Conservation (phyloP, 1,140 invertebrate species). For the Neoseiulus cucumeris region DNA sequence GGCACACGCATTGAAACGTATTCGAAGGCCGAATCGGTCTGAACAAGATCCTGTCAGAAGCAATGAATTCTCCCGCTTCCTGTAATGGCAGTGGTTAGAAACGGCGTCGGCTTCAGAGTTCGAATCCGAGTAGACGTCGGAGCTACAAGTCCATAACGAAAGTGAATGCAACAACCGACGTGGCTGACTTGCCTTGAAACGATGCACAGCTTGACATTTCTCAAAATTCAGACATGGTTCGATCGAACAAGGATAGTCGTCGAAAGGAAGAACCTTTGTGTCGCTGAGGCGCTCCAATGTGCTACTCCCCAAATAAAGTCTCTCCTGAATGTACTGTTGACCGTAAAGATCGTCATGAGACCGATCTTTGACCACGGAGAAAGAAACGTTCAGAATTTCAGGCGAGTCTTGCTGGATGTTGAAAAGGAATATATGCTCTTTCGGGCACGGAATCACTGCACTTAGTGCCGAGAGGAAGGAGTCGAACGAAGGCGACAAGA, state of each 20-base stretch:
- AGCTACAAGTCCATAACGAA: too few relatives aligned
- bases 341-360: slow-evolving; percentile 51
- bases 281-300: slow-evolving; percentile 65
- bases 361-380: slow-evolving; percentile 63
- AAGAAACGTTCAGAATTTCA: slow-evolving; percentile 79
- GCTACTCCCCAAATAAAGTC: slow-evolving; percentile 74
- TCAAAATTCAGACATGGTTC: slow-evolving; percentile 93
- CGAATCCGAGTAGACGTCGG: too few relatives aligned
- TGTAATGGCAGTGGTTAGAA: too few relatives aligned
- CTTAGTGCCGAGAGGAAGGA: slow-evolving; percentile 80
- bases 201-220: slow-evolving; percentile 69
- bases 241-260: slow-evolving; percentile 83
- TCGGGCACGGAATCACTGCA: slow-evolving; percentile 70
- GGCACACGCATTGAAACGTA: slow-evolving; percentile 75
- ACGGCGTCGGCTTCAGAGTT: too few relatives aligned
- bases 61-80: slow-evolving; percentile 63
- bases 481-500: slow-evolving; percentile 67
- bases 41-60: slow-evolving; percentile 73
- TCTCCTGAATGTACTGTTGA: slow-evolving; percentile 69
- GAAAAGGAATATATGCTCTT: slow-evolving; percentile 80
- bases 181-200: slow-evolving; percentile 50
- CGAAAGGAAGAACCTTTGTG: slow-evolving; percentile 78
- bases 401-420: slow-evolving; percentile 49
- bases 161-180: too few relatives aligned
- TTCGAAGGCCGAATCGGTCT: slow-evolving; percentile 84